Percentiles rank a stretch among this genome's conserved stretches.
phyloP scores from a whole-genome alignment of 2,113 vertebrate species.

The Corapipo altera region DNA sequence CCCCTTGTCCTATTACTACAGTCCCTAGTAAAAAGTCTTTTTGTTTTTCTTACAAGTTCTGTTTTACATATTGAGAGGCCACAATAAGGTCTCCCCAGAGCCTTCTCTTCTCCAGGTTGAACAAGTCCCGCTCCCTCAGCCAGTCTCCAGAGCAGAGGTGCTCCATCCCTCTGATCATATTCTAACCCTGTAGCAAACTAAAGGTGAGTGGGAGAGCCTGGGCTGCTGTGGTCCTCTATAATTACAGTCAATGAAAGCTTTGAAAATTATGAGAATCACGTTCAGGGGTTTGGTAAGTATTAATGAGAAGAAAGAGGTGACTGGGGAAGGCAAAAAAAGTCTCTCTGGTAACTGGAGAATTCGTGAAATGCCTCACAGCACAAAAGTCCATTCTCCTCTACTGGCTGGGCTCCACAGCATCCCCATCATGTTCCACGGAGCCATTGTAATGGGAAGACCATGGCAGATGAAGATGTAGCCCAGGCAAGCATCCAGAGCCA shows the following conservation, averaged over 20 bases:
- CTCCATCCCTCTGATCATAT: background rate
- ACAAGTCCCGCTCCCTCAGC: background rate
- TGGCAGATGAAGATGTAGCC: background rate
- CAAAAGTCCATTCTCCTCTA: slow-evolving; percentile 26
- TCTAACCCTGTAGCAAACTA: background rate
- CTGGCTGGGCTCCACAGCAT: background rate
- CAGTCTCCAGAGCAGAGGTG: background rate
- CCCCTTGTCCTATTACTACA: background rate
- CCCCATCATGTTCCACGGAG: background rate
- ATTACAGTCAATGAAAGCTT: background rate
- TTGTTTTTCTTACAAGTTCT: background rate
- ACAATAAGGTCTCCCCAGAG: background rate
- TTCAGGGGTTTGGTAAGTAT: background rate
- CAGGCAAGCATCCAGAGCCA: slow-evolving; percentile 7
- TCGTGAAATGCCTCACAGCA: slow-evolving; percentile 2
- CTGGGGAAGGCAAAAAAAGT: background rate
- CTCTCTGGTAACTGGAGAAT: slow-evolving; percentile 5
- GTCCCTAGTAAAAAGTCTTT: background rate
- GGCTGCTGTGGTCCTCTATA: background rate
- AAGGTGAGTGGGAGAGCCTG: background rate
- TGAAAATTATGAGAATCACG: background rate
- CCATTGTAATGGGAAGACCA: background rate
- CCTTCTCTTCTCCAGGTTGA: background rate
- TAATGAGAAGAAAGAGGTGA: slow-evolving; percentile 23
- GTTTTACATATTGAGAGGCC: background rate